Base-by-base conservation (phyloP, 2,888 invertebrate species). In the Coelinius sp. region DNA sequence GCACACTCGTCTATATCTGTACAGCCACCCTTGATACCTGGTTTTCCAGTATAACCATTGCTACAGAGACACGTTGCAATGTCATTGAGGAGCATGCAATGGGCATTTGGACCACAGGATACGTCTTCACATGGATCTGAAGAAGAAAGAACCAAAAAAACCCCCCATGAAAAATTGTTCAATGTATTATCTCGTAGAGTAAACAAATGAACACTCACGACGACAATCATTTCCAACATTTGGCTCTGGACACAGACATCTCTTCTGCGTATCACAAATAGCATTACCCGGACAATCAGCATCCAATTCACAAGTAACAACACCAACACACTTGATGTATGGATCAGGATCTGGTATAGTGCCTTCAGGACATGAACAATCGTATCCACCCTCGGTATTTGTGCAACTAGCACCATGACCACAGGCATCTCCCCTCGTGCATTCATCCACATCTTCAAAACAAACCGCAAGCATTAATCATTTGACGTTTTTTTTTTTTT, bases 191-290 rank as follows among this genome's bases (percentile, higher is more conserved):
- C 6, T 20, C 49, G 14, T 7, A 27, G 10, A 35, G 20, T n/a
- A 46, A 65, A 12, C 1, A 65, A 17, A 10, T n/a, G n/a, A 46
- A n/a, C 79, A 91, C 94, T 92, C 91, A 95, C 95, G 97, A 88
- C 96, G 92, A 82, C 97, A 97, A 83, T 96, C 95, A 81, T 96
- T 95, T 80, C 97, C 97, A 79, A 95, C 90, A 85, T 97, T 97
- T 0, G 97, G 97, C 82, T 95, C 95, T 1, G 96, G 97, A 81
- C 97, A 97, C 41, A 95, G 87, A 85, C 97, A 97, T 81, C 94
- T 91, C 73, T 92, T 92, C 76, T 93, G 92, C 6, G 89, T 84
- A 83, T 96, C 94, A 83, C 97, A 97, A 77, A 96, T 89, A 4
- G 96, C 93, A 89, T 97, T 97, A 80, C 97, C 97, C 25, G 96